phyloP scores from a whole-genome alignment of 2,888 invertebrate species.

The Pyrrhia umbra region DNA sequence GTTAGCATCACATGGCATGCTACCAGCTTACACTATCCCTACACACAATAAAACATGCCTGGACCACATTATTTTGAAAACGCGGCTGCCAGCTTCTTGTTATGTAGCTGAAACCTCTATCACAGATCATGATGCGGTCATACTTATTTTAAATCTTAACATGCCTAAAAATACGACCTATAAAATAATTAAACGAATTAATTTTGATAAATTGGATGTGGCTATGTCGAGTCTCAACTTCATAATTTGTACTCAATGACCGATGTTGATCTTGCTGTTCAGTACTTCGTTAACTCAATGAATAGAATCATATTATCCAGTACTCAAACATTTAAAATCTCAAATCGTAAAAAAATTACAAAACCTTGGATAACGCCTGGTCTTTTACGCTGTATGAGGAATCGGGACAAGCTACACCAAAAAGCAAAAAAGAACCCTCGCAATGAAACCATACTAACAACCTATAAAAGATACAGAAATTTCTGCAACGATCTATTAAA shows the following conservation, averaged over 20 bases:
- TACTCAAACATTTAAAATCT: not conserved
- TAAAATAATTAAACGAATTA: not conserved
- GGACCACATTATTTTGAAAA: not conserved
- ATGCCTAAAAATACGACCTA: not conserved
- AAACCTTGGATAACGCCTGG: too few relatives aligned
- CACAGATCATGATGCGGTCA: not conserved
- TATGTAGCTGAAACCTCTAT: not conserved
- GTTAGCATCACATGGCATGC: too few relatives aligned
- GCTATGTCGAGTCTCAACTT: not conserved
- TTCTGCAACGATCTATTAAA: too few relatives aligned
- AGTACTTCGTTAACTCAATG: not conserved
- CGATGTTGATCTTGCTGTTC: slow-evolving; percentile 3
- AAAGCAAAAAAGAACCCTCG: too few relatives aligned
- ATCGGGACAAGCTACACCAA: too few relatives aligned
- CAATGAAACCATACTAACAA: too few relatives aligned
- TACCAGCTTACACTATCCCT: not conserved
- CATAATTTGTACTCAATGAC: not conserved
- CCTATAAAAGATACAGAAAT: too few relatives aligned
- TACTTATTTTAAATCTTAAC: not conserved
- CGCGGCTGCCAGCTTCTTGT: not conserved
- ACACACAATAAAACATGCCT: not conserved
- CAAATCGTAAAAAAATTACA: too few relatives aligned
- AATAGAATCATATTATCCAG: not conserved
- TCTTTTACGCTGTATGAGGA: too few relatives aligned
- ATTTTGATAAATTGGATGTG: not conserved